Percentiles rank a stretch among this genome's conserved stretches.
phyloP scores from a whole-genome alignment of 2,797 vertebrate genomes.

The Caiman crocodilus region DNA sequence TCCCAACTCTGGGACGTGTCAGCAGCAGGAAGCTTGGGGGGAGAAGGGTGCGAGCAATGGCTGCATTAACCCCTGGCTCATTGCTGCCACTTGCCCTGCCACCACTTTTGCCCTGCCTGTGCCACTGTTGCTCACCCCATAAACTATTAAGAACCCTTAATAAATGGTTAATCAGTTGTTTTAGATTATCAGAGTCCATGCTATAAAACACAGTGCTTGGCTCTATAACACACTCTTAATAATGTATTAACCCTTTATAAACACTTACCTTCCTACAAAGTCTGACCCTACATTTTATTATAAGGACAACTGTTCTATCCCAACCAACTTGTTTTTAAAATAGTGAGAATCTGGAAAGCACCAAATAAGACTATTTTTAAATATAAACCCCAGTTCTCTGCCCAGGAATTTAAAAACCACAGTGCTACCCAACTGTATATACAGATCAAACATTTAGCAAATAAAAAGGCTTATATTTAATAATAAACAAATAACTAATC shows the following conservation, averaged over 20 bases:
- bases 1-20: no score
- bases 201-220: neutral
- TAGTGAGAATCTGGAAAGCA: constrained; percentile 4
- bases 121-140: no score
- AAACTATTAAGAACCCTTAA: neutral
- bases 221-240: neutral
- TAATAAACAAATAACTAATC: neutral
- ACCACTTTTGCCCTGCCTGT: no score
- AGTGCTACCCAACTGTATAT: rapidly evolving
- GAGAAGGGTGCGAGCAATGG: no score
- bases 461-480: neutral
- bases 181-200: neutral
- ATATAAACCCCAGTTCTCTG: neutral
- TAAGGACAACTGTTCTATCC: neutral
- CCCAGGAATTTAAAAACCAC: neutral
- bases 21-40: no score
- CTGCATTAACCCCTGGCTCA: no score
- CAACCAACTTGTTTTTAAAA: constrained; percentile 22
- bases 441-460: neutral
- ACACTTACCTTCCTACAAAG: constrained; percentile 15
- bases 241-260: neutral
- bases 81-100: no score
- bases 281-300: neutral
- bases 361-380: constrained; percentile 32
- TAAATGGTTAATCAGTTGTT: neutral